Evolutionary conservation across 2,888 invertebrate genomes (phyloP).

Genomic region (Acleris literana): DNA sequence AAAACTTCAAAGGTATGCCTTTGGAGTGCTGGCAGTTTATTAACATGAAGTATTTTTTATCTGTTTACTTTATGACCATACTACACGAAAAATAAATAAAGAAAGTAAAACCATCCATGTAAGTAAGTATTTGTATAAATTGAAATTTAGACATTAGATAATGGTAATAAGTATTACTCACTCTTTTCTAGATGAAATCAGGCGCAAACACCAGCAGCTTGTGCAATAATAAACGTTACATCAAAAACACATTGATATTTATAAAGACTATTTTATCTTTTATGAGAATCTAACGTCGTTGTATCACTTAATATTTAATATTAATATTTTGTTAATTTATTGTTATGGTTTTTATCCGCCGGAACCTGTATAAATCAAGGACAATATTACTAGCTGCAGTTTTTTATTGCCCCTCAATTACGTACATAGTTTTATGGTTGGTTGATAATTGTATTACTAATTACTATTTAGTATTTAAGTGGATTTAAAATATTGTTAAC

Average conservation of each 20-base stretch:
- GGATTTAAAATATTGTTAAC: no score
- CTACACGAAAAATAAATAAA: no score
- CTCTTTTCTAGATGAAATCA: slow-evolving; percentile 1
- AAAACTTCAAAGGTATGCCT: no score
- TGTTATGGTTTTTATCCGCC: slow-evolving; percentile 2
- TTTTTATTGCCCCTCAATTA: no score
- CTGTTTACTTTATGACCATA: no score
- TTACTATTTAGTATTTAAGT: no score
- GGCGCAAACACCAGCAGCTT: slow-evolving; percentile 9
- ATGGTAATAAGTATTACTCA: slow-evolving; percentile 4
- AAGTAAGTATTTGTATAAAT: not conserved
- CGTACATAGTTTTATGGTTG: no score
- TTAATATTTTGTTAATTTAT: slow-evolving; percentile 22
- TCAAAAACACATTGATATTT: slow-evolving; percentile 6
- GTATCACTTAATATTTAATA: slow-evolving; percentile 1
- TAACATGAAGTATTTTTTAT: no score
- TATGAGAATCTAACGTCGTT: slow-evolving; percentile 10
- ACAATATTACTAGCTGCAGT: no score
- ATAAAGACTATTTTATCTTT: slow-evolving; percentile 21
- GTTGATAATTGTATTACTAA: no score
- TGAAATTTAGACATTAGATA: not conserved
- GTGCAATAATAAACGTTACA: slow-evolving; percentile 13
- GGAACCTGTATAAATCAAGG: not conserved
- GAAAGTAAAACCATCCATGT: no score
- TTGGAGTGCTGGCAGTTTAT: no score